Evolutionary conservation across 1,140 invertebrate species (phyloP), one percentile per base, ranked within the genome.

Genomic region (Pseudomyrmex flavicornis): DNA sequence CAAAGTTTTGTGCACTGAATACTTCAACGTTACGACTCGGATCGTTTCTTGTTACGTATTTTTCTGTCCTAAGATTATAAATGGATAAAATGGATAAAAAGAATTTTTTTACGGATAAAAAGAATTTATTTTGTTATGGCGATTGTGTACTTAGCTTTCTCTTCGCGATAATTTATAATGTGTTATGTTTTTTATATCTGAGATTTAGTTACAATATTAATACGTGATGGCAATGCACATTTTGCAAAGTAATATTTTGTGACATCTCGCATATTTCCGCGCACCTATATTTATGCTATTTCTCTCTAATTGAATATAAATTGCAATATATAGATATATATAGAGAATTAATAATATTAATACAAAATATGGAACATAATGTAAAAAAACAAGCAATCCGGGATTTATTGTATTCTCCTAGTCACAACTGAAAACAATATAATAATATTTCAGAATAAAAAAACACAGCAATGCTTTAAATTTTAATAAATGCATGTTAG

Each of bases 111-210:
- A 22, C 1, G 20, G 20, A 22, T 35, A 35, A 35, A 35, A 35
- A 35, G 35, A 35, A 35, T 35, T 35, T 35, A 35, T 35, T 35
- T 7, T 35, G 35, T 35, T 75, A 63, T 35, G 59, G 50, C 50
- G 74, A 4, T 74, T 63, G 79, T 74, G 75, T 70, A 63, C 62
- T 48, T n/a, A 59, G 13, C 8, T 76, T 17, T 2, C 59, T n/a
- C 2, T 50, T 70, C 50, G 5, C 35, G 35, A 35, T 35, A 5
- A 35, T 35, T 35, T 35, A 35, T 7, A 35, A 59, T 72, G 58
- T 88, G 46, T 82, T 35, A 61, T 59, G 22, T 26, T 62, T 82
- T 69, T 83, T 62, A 54, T 73, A 74, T 20, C 7, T 75, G 44
- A 83, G 61, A 82, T 61, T 65, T 85, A 69, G 79, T 65, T 66